Percentiles rank a stretch among this genome's conserved stretches.
Conservation (phyloP, 2,113 vertebrate species). For the Phyllostomus hastatus region DNA sequence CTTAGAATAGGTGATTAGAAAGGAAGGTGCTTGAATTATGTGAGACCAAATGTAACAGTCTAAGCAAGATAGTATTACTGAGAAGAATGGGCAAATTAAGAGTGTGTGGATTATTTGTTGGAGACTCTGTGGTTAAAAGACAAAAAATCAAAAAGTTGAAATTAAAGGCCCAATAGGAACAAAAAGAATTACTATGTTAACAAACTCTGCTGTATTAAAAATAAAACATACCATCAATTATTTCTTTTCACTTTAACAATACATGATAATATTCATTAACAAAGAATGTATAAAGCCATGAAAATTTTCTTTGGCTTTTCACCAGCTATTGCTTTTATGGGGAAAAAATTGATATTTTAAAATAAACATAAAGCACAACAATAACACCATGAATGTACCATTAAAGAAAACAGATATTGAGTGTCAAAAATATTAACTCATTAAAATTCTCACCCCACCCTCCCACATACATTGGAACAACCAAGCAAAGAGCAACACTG, state of each 20-base stretch:
- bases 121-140: background rate
- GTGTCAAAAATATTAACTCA: background rate
- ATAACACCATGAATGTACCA: background rate
- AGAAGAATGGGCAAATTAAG: background rate
- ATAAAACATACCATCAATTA: background rate
- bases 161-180: background rate
- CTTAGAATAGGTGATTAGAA: background rate
- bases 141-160: background rate
- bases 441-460: background rate
- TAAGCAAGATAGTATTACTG: background rate
- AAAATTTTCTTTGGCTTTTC: background rate
- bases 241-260: background rate
- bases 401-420: background rate
- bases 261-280: background rate
- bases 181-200: background rate
- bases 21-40: background rate
- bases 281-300: background rate
- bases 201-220: background rate
- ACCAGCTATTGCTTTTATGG: background rate
- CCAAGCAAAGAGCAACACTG: background rate
- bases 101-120: background rate
- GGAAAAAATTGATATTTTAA: background rate
- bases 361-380: background rate
- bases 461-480: background rate
- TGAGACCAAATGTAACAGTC: background rate